Conservation (phyloP, 2,888 invertebrate species). For the Ophraella communa region DNA sequence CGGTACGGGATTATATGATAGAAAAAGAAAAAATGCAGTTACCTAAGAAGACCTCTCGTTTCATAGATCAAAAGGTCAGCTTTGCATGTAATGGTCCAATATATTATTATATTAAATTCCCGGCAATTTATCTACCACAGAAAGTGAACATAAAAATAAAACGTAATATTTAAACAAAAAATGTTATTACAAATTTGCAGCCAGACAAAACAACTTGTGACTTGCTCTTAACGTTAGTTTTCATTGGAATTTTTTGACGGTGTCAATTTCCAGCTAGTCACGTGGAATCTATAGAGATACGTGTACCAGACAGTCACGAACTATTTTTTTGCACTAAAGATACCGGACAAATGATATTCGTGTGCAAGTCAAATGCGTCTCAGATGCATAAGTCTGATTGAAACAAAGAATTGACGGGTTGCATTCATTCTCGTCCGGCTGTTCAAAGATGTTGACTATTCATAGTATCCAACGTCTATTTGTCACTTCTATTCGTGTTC, state of each 20-base stretch:
- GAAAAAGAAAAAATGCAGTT: conserved; percentile 5
- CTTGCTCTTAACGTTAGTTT: too few species aligned
- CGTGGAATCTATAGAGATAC: not conserved
- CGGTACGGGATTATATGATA: conserved; percentile 34
- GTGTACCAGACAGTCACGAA: conserved; percentile 24
- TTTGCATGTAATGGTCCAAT: conserved; percentile 7
- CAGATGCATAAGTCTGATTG: conserved; percentile 49
- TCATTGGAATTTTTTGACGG: too few species aligned
- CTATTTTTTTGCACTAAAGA: conserved; percentile 41
- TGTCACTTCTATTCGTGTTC: conserved; percentile 50
- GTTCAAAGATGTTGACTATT: conserved; percentile 51
- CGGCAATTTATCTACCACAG: not conserved
- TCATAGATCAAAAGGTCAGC: conserved; percentile 4
- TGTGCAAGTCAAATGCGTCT: conserved; percentile 47
- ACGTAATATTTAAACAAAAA: not conserved
- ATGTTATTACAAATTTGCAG: not conserved
- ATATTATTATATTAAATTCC: conserved; percentile 19
- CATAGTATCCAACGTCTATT: conserved; percentile 50
- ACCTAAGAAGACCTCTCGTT: conserved; percentile 9
- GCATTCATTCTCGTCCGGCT: conserved; percentile 50
- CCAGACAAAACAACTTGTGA: too few species aligned
- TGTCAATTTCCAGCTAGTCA: not conserved
- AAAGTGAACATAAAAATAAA: not conserved
- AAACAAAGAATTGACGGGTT: conserved; percentile 49
- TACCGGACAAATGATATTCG: conserved; percentile 50